Evolutionary conservation across 92 coral and sea anemone genomes (phyloP).

Genomic region (Phenganax subtilis): DNA sequence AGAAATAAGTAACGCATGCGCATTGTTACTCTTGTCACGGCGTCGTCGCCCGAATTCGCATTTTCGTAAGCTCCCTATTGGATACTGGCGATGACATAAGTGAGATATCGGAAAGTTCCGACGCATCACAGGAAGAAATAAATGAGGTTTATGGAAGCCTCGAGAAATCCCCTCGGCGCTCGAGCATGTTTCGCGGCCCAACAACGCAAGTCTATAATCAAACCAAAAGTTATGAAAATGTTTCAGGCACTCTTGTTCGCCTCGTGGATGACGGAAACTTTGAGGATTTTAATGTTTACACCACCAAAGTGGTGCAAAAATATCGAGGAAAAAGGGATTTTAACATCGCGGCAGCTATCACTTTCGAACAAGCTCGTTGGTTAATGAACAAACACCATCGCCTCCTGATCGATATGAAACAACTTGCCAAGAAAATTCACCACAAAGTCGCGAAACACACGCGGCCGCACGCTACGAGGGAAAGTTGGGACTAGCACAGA

Average conservation of each 20-base stretch:
- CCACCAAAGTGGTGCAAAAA: neutral
- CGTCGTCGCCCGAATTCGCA: too few species aligned
- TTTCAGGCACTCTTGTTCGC: neutral
- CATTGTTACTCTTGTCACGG: too few species aligned
- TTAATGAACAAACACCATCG: neutral
- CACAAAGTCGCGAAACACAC: constrained; percentile 15
- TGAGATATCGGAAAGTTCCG: neutral
- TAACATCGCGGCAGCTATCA: constrained; percentile 17
- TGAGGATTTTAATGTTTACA: neutral
- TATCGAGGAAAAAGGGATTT: neutral
- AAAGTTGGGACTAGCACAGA: neutral
- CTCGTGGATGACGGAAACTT: constrained; percentile 5
- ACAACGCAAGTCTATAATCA: neutral
- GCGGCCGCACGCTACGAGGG: neutral
- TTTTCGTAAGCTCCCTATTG: too few species aligned
- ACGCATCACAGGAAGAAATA: too few species aligned
- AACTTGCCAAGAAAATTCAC: neutral
- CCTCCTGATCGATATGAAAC: neutral
- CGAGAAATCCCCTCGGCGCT: neutral
- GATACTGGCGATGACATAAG: too few species aligned
- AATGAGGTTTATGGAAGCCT: neutral
- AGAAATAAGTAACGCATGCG: too few species aligned
- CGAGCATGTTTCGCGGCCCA: neutral
- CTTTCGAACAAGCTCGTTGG: constrained; percentile 22
- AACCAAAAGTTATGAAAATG: neutral